phyloP scores from a whole-genome alignment of 2,113 vertebrate species.

The Corythaixoides concolor region DNA sequence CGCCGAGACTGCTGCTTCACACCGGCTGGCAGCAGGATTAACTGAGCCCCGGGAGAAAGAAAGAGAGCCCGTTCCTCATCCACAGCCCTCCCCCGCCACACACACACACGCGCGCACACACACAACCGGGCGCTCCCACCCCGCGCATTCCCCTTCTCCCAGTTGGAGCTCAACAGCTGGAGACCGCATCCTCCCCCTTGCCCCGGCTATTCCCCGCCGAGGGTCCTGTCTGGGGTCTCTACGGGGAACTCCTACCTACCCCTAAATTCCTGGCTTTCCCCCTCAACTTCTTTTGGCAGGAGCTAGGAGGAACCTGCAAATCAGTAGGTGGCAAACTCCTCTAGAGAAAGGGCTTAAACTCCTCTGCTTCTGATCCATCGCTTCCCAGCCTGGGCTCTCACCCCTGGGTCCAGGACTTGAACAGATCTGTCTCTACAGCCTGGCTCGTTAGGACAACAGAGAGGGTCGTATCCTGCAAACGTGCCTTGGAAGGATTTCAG shows the following conservation, averaged over 20 bases:
- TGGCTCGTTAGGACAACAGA: slow-evolving; percentile 17
- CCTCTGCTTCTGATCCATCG: neutral
- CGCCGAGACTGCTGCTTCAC: slow-evolving; percentile 80
- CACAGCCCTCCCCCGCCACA: slow-evolving; percentile 68
- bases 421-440: neutral
- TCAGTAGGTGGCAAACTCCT: slow-evolving; percentile 73
- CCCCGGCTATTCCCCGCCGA: neutral
- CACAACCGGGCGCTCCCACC: neutral
- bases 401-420: neutral
- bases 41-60: slow-evolving; percentile 74
- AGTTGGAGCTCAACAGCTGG: neutral
- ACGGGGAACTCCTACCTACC: neutral
- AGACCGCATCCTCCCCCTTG: neutral
- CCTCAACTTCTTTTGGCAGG: neutral
- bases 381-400: slow-evolving; percentile 41
- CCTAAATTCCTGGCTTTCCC: neutral
- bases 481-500: neutral
- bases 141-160: slow-evolving; percentile 12
- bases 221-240: neutral
- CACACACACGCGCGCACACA: slow-evolving; percentile 29
- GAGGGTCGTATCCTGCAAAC: slow-evolving; percentile 10
- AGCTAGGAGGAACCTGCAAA: neutral
- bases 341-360: slow-evolving; percentile 47
- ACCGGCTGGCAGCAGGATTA: slow-evolving; percentile 78
- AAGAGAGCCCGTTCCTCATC: slow-evolving; percentile 74